phyloP scores from a whole-genome alignment of 2,113 vertebrate genomes.

The Hemibagrus wyckioides region DNA sequence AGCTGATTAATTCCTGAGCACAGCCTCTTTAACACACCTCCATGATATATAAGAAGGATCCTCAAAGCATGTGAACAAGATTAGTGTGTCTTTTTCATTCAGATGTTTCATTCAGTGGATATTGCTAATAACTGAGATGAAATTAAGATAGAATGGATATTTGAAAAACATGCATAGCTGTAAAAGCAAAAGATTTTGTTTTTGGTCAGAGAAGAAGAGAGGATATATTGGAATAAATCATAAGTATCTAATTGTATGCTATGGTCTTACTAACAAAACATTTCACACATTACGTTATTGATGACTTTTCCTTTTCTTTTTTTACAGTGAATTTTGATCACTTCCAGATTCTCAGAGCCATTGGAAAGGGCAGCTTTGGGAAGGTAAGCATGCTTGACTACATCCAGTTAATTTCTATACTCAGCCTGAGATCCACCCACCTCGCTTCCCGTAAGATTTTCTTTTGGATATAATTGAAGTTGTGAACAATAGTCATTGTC shows the following conservation, averaged over 20 bases:
- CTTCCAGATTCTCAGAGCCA: slow-evolving; percentile 80
- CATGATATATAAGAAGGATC: not conserved
- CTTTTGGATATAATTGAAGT: not conserved
- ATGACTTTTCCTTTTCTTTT: slow-evolving; percentile 25
- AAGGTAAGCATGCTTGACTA: slow-evolving; percentile 68
- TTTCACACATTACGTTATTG: not conserved
- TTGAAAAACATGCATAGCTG: not conserved
- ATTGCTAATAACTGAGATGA: not conserved
- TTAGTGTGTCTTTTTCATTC: not conserved
- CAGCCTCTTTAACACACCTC: not conserved
- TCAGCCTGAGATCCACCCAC: not conserved
- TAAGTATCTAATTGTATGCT: no score
- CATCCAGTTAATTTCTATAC: not conserved
- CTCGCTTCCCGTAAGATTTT: not conserved
- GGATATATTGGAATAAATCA: not conserved
- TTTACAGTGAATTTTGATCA: slow-evolving; percentile 80
- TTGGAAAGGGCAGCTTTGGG: slow-evolving; percentile 80
- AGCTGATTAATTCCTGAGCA: not conserved
- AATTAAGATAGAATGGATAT: not conserved
- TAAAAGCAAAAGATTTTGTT: not conserved
- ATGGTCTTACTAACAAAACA: not conserved
- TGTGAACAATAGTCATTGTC: slow-evolving; percentile 1
- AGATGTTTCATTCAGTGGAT: not conserved
- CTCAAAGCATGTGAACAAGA: not conserved
- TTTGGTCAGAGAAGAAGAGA: not conserved